Percentiles rank a stretch among this genome's conserved stretches.
Conservation (phyloP, 2,888 invertebrate genomes). For the Phengaris arion region DNA sequence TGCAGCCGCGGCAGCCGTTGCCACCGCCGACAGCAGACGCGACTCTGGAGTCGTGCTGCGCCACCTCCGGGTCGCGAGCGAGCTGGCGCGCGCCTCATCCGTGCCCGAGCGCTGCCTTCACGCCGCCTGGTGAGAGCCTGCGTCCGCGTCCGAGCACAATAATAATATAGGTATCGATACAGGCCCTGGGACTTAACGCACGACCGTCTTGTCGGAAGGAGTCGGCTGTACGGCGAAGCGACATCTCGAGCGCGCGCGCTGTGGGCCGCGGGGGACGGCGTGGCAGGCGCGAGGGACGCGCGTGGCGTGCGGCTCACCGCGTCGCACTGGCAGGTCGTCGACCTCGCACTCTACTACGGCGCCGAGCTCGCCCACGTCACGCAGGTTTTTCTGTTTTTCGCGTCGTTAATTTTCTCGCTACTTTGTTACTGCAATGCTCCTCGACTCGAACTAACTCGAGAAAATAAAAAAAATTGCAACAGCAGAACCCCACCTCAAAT, state of each 20-base stretch:
- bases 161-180: too few relatives aligned
- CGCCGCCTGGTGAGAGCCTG: background rate
- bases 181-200: background rate
- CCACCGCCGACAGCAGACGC: background rate
- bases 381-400: background rate
- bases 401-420: too few relatives aligned
- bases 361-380: background rate
- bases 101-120: background rate
- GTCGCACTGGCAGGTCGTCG: constrained; percentile 12
- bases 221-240: background rate
- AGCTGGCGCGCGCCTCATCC: background rate
- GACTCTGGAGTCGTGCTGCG: background rate
- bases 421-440: too few relatives aligned
- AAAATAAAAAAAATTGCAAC: background rate
- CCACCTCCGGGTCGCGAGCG: background rate
- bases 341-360: constrained; percentile 8
- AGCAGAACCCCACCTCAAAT: too few relatives aligned
- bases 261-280: background rate
- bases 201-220: background rate
- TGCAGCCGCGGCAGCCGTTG: background rate
- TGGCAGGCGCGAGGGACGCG: background rate
- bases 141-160: too few relatives aligned
- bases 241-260: background rate
- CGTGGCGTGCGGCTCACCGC: background rate
- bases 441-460: too few relatives aligned